Conservation (phyloP, 2,888 invertebrate species). For the Ptycholaimellus sp. region DNA sequence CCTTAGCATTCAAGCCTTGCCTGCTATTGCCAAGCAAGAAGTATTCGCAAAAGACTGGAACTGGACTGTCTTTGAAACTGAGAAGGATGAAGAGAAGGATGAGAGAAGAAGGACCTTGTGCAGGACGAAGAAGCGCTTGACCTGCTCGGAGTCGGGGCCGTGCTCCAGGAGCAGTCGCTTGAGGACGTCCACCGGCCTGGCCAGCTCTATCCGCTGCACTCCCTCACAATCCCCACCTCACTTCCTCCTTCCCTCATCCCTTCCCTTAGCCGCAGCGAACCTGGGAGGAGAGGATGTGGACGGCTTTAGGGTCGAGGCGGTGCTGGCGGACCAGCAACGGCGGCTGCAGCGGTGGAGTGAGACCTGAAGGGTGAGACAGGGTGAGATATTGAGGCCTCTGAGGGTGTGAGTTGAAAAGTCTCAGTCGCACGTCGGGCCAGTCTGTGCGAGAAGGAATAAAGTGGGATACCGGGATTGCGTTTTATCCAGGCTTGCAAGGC, state of each 20-base stretch:
- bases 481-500: too few species aligned
- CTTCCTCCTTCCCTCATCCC: too few species aligned
- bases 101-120: constrained; percentile 27
- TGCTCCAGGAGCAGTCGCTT: constrained; percentile 52
- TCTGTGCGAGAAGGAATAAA: too few species aligned
- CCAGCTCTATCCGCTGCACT: constrained; percentile 43
- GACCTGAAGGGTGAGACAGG: too few species aligned
- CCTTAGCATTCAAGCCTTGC: constrained; percentile 7
- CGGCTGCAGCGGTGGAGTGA: not conserved
- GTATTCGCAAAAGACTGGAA: too few species aligned
- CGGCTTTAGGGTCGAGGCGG: not conserved
- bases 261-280: too few species aligned
- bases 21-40: constrained; percentile 12
- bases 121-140: constrained; percentile 57
- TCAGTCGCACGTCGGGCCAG: too few species aligned
- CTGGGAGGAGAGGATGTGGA: too few species aligned
- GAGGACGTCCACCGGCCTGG: constrained; percentile 54
- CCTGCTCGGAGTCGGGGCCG: constrained; percentile 59
- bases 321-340: not conserved
- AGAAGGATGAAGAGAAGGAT: constrained; percentile 4
- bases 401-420: too few species aligned
- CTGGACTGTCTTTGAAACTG: not conserved
- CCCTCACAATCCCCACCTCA: not conserved
- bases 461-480: too few species aligned
- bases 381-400: too few species aligned